Evolutionary conservation across 2,888 invertebrate genomes (phyloP).

Genomic region (Calameuta idolon): DNA sequence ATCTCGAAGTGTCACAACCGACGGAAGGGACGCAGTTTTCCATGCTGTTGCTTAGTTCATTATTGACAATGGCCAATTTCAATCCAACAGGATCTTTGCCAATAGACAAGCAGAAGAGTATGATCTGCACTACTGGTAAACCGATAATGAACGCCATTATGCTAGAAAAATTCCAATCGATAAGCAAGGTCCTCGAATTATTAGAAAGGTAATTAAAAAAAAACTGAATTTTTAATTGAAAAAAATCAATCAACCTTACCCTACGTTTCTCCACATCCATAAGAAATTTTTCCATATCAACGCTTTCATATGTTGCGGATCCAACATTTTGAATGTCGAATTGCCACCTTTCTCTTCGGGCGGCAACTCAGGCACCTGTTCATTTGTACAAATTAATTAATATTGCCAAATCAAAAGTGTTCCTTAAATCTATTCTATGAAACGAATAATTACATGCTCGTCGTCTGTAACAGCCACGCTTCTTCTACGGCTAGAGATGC

Average conservation of each 20-base stretch:
- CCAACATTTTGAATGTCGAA: conserved; percentile 72
- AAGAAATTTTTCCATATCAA: conserved; percentile 90
- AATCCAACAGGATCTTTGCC: conserved; percentile 87
- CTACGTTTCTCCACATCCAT: conserved; percentile 87
- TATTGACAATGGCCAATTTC: conserved; percentile 83
- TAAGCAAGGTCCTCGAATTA: not conserved
- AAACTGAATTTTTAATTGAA: not conserved
- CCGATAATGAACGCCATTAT: conserved; percentile 88
- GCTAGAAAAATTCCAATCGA: conserved; percentile 65
- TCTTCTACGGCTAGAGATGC: conserved; percentile 79
- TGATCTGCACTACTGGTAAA: conserved; percentile 86
- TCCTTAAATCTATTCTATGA: not conserved
- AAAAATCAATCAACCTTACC: conserved; percentile 69
- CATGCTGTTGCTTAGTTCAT: conserved; percentile 72
- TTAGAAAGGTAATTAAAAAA: conserved; percentile 17
- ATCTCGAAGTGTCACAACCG: conserved; percentile 74
- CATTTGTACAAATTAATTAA: not conserved
- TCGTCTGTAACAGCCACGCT: conserved; percentile 72
- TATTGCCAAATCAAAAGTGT: not conserved
- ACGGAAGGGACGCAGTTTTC: conserved; percentile 56
- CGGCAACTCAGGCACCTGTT: conserved; percentile 74
- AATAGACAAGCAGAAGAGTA: conserved; percentile 89
- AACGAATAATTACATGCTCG: conserved; percentile 38
- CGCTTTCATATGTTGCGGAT: conserved; percentile 81
- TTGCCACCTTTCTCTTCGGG: conserved; percentile 74